phyloP scores from a whole-genome alignment of 1,140 invertebrate genomes.

The Hermetia illucens region DNA sequence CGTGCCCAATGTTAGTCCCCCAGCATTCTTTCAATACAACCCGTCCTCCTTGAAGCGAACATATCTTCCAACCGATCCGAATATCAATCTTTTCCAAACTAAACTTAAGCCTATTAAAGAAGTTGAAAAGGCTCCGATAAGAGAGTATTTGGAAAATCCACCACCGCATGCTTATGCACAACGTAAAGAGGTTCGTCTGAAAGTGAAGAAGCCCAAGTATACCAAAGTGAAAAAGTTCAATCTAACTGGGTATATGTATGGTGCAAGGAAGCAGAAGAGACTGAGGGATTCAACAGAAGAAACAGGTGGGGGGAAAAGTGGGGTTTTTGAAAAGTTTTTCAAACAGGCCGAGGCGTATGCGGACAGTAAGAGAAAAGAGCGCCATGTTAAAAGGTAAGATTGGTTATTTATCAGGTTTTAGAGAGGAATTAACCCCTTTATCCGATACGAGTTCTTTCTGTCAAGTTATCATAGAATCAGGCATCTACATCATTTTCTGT shows the following conservation, averaged over 20 bases:
- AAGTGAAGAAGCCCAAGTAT: conserved; percentile 14
- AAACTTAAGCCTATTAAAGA: not conserved
- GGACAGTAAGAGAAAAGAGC: too few relatives aligned
- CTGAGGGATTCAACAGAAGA: too few relatives aligned
- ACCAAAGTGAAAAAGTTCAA: conserved; percentile 24
- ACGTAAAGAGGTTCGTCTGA: not conserved
- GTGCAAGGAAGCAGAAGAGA: conserved; percentile 7
- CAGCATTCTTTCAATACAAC: not conserved
- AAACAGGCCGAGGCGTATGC: too few relatives aligned
- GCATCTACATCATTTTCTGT: too few relatives aligned
- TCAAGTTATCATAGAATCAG: too few relatives aligned
- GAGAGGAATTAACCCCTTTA: too few relatives aligned
- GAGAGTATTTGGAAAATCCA: not conserved
- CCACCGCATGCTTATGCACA: not conserved
- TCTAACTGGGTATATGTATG: conserved; percentile 20
- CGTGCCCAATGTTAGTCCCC: conserved; percentile 2
- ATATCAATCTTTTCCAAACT: not conserved
- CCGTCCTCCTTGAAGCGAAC: not conserved
- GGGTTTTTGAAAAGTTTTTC: too few relatives aligned
- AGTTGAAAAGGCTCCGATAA: not conserved
- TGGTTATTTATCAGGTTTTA: too few relatives aligned
- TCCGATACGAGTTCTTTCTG: too few relatives aligned
- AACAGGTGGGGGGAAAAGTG: too few relatives aligned
- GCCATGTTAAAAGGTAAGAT: too few relatives aligned
- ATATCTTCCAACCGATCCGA: not conserved